Conservation (phyloP, 1,140 invertebrate species). For the Drosophila arizonae region DNA sequence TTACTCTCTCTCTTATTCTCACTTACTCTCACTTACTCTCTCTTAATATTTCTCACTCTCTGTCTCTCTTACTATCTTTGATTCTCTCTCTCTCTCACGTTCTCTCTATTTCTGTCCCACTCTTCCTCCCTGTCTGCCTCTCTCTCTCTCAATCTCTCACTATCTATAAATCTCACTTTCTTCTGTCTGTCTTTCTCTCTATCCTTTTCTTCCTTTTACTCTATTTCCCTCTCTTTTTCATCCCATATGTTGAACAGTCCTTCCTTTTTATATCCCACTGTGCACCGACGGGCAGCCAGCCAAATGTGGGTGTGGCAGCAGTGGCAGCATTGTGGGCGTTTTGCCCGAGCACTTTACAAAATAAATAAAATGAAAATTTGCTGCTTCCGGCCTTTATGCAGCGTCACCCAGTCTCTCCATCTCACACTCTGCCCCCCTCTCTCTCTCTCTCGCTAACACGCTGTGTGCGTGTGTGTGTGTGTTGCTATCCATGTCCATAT, state of each 20-base stretch:
- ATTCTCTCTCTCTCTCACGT: background rate
- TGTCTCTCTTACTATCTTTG: too few relatives aligned
- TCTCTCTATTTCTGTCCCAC: too few relatives aligned
- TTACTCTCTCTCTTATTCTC: too few relatives aligned
- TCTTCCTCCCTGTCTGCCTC: too few relatives aligned
- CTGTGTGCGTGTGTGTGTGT: constrained; percentile 7
- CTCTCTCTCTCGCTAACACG: background rate
- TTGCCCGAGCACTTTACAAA: constrained; percentile 69
- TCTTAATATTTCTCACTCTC: background rate
- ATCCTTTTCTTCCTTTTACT: background rate
- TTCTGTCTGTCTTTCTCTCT: background rate
- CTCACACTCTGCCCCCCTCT: background rate
- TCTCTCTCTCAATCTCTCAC: background rate
- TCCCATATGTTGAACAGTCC: background rate
- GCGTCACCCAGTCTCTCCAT: constrained; percentile 18
- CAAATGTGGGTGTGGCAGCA: constrained; percentile 1
- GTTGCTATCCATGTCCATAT: constrained; percentile 47
- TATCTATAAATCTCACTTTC: background rate
- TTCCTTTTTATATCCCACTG: background rate
- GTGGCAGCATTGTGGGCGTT: constrained; percentile 8
- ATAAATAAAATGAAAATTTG: constrained; percentile 81
- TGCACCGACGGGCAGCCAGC: background rate
- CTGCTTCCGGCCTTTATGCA: constrained; percentile 69
- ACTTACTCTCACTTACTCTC: background rate
- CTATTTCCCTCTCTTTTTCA: background rate